Base-by-base conservation (phyloP, 1,140 invertebrate species). In the Musca vetustissima region DNA sequence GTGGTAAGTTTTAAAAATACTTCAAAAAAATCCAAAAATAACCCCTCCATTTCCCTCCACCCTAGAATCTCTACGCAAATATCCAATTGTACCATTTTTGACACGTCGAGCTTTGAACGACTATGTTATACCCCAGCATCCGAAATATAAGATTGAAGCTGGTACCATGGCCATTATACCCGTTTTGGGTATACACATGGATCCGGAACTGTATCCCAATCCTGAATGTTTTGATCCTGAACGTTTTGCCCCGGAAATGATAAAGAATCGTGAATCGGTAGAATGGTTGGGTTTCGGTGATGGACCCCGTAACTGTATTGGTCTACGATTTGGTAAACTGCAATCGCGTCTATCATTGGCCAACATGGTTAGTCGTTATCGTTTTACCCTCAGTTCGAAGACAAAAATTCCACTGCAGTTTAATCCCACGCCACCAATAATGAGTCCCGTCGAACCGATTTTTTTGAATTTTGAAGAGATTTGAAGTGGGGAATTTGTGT, bases 141-240 rank as follows among this genome's bases (percentile, higher is more conserved):
- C 77, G 13, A 76, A 80, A 0, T 77, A 76, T 67, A 72, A 76
- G 1, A 80, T 81, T 15, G 71, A 76, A 55, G 76, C 75, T 61
- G 77, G 75, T 8, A 80, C 74, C 70, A 69, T 7, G 0, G 77
- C 88, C 2, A 55, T 84, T 7, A 85, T 90, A 64, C 87, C 88
- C 1, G 81, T 70, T 85, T 83, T 80, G 66, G 85, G 81, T 11
- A 78, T 91, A 25, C 89, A 91, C 72, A 78, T 78, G 32, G 85
- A 89, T 78, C 70, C 81, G 19, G 72, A 79, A 13, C 80, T 84
- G 68, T 89, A 83, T 74, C 84, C 84, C 0, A 78, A 88, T 66
- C 87, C 88, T 1, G 83, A 87, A 14, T 69, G 75, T 25, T 89
- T 86, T 71, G 82, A 87, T 74, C 88, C 88, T 0, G 86, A 88